Evolutionary conservation across 2,888 invertebrate species (phyloP), one percentile per base, ranked within the genome.

Genomic region (Smittia aterrima): DNA sequence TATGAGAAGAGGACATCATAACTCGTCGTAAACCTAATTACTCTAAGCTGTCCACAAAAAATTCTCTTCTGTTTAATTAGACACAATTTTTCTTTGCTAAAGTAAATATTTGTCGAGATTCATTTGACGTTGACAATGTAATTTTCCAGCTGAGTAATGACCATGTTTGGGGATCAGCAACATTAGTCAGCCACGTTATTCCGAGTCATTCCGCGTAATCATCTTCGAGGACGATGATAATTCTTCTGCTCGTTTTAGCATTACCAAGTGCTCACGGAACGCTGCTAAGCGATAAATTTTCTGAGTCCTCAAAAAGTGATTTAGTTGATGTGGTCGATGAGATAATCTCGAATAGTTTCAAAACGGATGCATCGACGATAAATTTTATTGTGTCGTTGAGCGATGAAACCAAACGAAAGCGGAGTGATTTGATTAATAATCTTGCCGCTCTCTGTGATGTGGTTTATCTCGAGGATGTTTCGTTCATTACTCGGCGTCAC

Each of bases 321-420:
- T 67, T 67, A 41, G 16, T 47, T 22, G 22, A 41, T 24, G 41
- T 41, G 18, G 67, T 41, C 13, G 24, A n/a, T 47, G 67, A 47
- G 20, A 41, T 67, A n/a, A 24, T 67, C 20, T 24, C 41, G n/a
- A 41, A 32, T 38, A n/a, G 32, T 66, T 66, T 66, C 18, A 24
- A 27, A 20, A 18, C 64, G 25, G 41, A 47, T 22, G 24, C 41
- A 6, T 13, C 22, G 3, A 40, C 41, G 41, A 41, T 67, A 41
- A 67, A 67, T 24, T 67, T 67, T 22, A 67, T 41, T 41, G n/a
- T 41, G 7, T 40, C 67, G n/a, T 67, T 67, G 24, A 67, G n/a
- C 22, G 24, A 67, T 24, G 67, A 67, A n/a, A 47, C 41, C 66
- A 66, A 66, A 32, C 18, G 25, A 16, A 18, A 66, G 16, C 38